phyloP scores from a whole-genome alignment of 2,797 vertebrate species.

The Anisognathus igniventris region DNA sequence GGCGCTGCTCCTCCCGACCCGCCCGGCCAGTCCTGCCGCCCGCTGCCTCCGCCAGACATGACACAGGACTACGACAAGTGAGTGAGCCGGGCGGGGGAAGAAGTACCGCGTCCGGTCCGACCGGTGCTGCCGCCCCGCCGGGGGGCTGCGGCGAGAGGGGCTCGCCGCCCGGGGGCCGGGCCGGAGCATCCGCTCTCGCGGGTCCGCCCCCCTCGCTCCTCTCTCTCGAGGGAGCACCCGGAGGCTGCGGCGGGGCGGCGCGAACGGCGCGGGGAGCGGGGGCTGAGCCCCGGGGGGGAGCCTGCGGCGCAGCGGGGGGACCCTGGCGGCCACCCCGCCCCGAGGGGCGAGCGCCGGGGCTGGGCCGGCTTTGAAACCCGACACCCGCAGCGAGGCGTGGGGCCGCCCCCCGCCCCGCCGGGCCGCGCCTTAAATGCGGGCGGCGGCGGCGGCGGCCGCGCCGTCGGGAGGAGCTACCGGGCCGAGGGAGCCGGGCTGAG shows the following conservation, averaged over 20 bases:
- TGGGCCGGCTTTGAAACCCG: conserved; percentile 42
- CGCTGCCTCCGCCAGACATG: conserved; percentile 80
- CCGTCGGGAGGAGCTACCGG: background rate
- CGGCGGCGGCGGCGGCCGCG: background rate
- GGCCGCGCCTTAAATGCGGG: conserved; percentile 31
- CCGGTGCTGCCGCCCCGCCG: background rate
- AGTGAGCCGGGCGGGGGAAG: conserved; percentile 68
- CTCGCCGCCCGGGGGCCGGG: background rate
- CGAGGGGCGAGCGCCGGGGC: background rate
- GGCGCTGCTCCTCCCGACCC: conserved; percentile 81
- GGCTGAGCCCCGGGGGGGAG: background rate
- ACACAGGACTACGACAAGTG: conserved; percentile 99
- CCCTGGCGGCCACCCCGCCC: background rate
- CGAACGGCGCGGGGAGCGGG: background rate
- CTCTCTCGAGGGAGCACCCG: background rate
- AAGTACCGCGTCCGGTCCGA: background rate
- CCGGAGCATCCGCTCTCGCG: background rate
- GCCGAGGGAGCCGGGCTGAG: background rate
- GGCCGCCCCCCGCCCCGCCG: background rate
- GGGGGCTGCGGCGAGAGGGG: background rate
- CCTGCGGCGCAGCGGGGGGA: background rate
- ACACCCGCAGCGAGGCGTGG: conserved; percentile 25
- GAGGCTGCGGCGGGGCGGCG: background rate
- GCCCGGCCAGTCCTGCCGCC: conserved; percentile 96
- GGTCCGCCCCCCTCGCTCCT: background rate